phyloP scores from a whole-genome alignment of 2,797 vertebrate species.

The Helicolenus hilgendorfi region DNA sequence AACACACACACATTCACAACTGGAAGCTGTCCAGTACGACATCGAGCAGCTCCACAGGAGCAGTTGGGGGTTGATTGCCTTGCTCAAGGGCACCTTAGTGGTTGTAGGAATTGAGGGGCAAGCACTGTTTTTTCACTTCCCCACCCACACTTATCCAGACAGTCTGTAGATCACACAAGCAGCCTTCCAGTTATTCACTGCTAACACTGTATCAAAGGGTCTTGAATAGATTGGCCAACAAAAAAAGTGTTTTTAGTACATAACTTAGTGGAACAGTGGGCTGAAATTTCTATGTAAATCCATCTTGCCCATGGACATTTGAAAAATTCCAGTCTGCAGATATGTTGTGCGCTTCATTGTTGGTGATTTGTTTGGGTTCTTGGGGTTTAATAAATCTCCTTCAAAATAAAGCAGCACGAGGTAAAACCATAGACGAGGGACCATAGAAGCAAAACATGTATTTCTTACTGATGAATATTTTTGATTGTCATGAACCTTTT shows the following conservation, averaged over 20 bases:
- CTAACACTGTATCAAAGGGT: not conserved
- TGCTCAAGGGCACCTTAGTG: conserved; percentile 44
- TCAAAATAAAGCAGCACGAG: not conserved
- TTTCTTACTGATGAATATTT: not conserved
- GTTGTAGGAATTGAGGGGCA: not conserved
- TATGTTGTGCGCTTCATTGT: not conserved
- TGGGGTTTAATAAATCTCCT: not conserved
- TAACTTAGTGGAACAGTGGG: not conserved
- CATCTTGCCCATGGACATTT: not conserved
- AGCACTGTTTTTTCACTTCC: not conserved
- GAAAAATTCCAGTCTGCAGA: not conserved
- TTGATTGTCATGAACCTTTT: not conserved
- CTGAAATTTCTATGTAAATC: not conserved
- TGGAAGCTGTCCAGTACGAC: not conserved
- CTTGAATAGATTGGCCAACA: not conserved
- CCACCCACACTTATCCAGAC: not conserved
- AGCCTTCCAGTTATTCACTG: not conserved
- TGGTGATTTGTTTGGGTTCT: not conserved
- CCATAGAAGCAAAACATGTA: not conserved
- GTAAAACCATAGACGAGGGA: not conserved
- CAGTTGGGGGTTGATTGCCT: conserved; percentile 31
- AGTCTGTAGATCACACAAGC: not conserved
- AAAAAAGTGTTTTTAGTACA: not conserved
- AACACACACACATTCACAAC: not conserved
- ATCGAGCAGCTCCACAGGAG: conserved; percentile 25